Conservation (phyloP, 2,888 invertebrate genomes). For the Thereva nobilitata region DNA sequence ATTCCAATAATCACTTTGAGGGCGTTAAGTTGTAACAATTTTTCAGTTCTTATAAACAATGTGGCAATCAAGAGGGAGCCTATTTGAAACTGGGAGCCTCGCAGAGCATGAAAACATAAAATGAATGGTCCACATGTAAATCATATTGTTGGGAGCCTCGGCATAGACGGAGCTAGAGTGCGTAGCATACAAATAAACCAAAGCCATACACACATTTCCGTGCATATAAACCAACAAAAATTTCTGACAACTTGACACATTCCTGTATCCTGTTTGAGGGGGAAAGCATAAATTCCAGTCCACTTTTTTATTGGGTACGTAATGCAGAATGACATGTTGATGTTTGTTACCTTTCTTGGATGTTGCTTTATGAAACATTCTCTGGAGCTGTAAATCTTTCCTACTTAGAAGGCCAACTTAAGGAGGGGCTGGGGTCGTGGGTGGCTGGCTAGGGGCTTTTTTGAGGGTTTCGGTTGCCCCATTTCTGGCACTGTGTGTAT, state of each 20-base stretch:
- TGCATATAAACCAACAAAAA: slow-evolving; percentile 6
- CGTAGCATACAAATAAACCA: neutral
- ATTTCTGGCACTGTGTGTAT: neutral
- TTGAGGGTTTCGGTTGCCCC: neutral
- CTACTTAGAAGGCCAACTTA: neutral
- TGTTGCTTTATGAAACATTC: slow-evolving; percentile 17
- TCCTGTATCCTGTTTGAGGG: slow-evolving; percentile 5
- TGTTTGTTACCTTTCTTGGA: slow-evolving; percentile 21
- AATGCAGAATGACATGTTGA: slow-evolving; percentile 27
- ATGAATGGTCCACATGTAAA: too few species aligned
- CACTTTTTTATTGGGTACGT: slow-evolving; percentile 25
- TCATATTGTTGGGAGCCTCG: too few species aligned
- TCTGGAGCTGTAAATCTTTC: slow-evolving; percentile 14
- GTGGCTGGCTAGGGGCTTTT: neutral
- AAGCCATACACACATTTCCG: slow-evolving; percentile 1
- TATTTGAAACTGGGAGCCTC: neutral
- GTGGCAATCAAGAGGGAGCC: neutral
- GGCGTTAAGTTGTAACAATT: too few species aligned
- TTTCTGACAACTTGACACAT: slow-evolving; percentile 32
- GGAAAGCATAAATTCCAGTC: slow-evolving; percentile 25
- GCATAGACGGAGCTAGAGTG: too few species aligned
- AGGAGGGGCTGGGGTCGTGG: neutral
- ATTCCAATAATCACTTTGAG: too few species aligned
- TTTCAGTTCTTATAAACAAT: too few species aligned
- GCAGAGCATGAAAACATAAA: neutral